phyloP scores from a whole-genome alignment of 2,113 vertebrate genomes.

The Mungos mungo region DNA sequence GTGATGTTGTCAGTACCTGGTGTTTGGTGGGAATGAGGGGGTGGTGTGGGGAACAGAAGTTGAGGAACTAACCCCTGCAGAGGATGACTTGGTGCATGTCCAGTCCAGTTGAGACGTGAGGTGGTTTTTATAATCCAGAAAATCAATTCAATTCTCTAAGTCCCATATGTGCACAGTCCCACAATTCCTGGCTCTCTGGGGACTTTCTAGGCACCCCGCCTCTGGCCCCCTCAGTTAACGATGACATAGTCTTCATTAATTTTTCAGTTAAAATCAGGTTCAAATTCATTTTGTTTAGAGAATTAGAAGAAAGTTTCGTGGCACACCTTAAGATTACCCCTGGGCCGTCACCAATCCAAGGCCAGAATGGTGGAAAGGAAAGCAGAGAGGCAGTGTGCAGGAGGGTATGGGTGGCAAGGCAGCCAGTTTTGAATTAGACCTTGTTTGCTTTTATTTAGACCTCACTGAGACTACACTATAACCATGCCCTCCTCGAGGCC shows the following conservation, averaged over 20 bases:
- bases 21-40: background rate
- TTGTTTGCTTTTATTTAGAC: conserved; percentile 84
- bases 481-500: conserved; percentile 66
- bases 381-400: background rate
- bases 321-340: background rate
- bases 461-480: conserved; percentile 78
- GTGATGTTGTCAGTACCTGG: background rate
- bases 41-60: background rate
- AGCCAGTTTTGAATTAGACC: conserved; percentile 80
- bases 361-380: conserved; percentile 19
- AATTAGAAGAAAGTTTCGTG: conserved; percentile 45
- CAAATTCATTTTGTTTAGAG: conserved; percentile 59
- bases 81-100: background rate
- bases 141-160: background rate
- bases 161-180: background rate
- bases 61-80: background rate
- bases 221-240: background rate
- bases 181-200: background rate
- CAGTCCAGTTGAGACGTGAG: background rate
- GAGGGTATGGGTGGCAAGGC: background rate
- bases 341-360: background rate
- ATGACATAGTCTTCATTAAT: conserved; percentile 38
- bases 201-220: background rate
- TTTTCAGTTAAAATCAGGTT: conserved; percentile 56
- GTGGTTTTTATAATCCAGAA: conserved; percentile 34